Percentiles rank a stretch among this genome's conserved stretches.
Conservation (phyloP, 2,888 invertebrate genomes). For the Pyrocoelia pectoralis region DNA sequence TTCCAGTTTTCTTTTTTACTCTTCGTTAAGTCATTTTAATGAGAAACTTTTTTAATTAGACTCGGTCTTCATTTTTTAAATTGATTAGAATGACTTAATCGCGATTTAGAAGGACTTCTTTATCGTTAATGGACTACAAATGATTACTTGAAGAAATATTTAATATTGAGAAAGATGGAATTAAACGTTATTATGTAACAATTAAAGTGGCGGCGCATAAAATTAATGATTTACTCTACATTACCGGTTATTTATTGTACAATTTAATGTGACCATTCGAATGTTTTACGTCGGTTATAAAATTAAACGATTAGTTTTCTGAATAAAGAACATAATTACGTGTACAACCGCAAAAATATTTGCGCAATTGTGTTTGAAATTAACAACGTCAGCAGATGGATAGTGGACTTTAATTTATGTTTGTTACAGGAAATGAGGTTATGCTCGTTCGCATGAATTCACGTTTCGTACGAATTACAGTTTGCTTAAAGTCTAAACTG, state of each 20-base stretch:
- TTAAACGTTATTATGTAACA: no score
- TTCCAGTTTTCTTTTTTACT: no score
- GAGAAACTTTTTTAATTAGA: no score
- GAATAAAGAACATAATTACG: not conserved
- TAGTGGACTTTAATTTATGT: not conserved
- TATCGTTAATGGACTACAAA: no score
- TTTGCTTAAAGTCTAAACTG: slow-evolving; percentile 6
- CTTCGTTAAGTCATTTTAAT: no score
- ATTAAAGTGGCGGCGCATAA: not conserved
- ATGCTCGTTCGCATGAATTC: not conserved
- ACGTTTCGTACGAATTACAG: slow-evolving; percentile 9
- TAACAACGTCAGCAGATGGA: not conserved
- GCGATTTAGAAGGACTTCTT: no score
- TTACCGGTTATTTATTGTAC: not conserved
- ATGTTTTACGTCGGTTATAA: not conserved
- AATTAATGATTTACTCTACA: not conserved
- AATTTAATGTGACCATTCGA: not conserved
- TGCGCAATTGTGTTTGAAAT: not conserved
- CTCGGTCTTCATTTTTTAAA: no score
- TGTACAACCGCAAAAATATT: not conserved
- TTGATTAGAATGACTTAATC: no score
- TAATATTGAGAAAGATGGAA: no score
- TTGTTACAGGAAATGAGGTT: not conserved
- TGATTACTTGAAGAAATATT: no score
- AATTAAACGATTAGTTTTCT: not conserved